Percentiles rank a stretch among this genome's conserved stretches.
phyloP scores from a whole-genome alignment of 1,140 invertebrate genomes.

The Lutraria rhynchaena region DNA sequence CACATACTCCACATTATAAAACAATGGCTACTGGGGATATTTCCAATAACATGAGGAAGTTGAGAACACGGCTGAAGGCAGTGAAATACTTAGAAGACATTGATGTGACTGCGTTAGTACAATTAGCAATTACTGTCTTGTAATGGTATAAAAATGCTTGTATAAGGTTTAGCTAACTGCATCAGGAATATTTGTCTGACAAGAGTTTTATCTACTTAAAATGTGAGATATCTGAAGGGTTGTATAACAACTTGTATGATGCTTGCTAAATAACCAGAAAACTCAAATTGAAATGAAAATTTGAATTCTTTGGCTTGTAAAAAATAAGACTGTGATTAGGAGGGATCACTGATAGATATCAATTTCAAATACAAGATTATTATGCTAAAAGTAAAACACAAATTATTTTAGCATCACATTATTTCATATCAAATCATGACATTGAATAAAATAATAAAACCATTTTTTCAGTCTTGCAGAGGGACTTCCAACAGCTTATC shows the following conservation, averaged over 20 bases:
- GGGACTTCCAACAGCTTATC: slow-evolving; percentile 62
- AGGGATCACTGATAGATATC: too few relatives aligned
- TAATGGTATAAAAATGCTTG: too few relatives aligned
- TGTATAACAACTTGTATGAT: neutral
- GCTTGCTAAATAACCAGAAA: too few relatives aligned
- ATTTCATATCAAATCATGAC: neutral
- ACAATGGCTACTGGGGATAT: slow-evolving; percentile 72
- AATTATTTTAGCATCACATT: neutral
- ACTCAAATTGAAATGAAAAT: too few relatives aligned
- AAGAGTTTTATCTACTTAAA: too few relatives aligned
- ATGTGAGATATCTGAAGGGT: neutral
- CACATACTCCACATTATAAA: too few relatives aligned
- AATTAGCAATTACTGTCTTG: neutral
- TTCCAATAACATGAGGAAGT: slow-evolving; percentile 72
- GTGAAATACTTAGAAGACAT: slow-evolving; percentile 64
- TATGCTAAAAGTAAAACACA: too few relatives aligned
- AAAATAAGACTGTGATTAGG: too few relatives aligned
- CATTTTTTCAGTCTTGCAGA: slow-evolving; percentile 64
- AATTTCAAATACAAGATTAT: neutral
- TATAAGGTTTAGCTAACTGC: too few relatives aligned
- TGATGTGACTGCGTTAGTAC: slow-evolving; percentile 65
- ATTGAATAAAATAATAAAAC: neutral
- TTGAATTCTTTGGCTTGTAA: too few relatives aligned
- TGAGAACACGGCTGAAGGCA: slow-evolving; percentile 62
- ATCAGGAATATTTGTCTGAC: too few relatives aligned